Conservation (phyloP, 2,113 vertebrate species). For the Lepus americanus region DNA sequence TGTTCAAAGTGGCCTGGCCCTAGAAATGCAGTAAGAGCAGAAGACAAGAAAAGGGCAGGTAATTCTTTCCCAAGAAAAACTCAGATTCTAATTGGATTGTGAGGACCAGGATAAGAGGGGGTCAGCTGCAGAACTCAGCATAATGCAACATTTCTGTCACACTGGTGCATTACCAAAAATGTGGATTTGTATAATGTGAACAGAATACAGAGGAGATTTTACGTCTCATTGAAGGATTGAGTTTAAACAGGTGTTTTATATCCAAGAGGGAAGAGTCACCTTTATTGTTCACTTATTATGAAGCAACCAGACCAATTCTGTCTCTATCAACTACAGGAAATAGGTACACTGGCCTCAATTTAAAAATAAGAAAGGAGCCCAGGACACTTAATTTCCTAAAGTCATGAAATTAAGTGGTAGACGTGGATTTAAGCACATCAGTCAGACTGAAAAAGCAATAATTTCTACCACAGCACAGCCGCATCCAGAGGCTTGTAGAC, state of each 20-base stretch:
- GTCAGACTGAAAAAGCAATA: not conserved
- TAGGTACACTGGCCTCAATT: not conserved
- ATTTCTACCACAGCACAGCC: not conserved
- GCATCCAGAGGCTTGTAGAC: not conserved
- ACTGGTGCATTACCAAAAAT: not conserved
- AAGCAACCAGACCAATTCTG: not conserved
- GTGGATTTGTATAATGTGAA: not conserved
- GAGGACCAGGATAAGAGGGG: not conserved
- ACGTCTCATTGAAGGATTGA: not conserved
- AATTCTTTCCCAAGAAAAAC: not conserved
- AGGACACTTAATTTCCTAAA: conserved; percentile 8
- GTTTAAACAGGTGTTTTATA: not conserved
- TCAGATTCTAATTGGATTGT: not conserved
- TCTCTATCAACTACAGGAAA: not conserved
- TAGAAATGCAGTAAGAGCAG: not conserved
- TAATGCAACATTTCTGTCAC: not conserved
- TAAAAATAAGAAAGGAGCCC: not conserved
- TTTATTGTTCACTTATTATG: not conserved
- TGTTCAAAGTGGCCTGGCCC: not conserved
- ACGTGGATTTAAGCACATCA: not conserved
- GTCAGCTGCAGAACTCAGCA: not conserved
- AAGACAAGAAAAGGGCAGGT: not conserved
- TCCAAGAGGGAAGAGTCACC: not conserved
- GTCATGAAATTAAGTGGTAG: not conserved
- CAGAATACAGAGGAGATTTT: not conserved